phyloP scores from a whole-genome alignment of 2,113 vertebrate species.

The human region DNA sequence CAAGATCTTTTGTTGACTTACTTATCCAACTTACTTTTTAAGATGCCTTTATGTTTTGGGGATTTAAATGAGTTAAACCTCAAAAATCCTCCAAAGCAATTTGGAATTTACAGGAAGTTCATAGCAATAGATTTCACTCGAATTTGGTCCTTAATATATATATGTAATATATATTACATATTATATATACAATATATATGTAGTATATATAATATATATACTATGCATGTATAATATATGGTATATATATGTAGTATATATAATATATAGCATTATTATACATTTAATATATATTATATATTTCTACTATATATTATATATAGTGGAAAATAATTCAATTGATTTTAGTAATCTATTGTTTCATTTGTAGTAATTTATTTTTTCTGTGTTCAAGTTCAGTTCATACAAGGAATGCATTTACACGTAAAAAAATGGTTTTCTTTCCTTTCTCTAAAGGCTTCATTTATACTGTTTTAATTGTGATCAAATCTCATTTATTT shows the following conservation, averaged over 20 bases:
- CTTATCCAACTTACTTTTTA: slow-evolving; percentile 2
- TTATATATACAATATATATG: too few species aligned
- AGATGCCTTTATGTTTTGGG: not conserved
- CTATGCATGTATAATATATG: too few species aligned
- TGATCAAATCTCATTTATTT: slow-evolving; percentile 48
- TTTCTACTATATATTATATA: too few species aligned
- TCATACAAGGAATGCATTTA: not conserved
- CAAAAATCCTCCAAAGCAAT: not conserved
- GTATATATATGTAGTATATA: too few species aligned
- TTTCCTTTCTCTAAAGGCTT: not conserved
- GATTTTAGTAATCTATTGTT: not conserved
- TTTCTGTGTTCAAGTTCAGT: not conserved
- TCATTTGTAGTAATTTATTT: not conserved
- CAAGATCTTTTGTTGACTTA: slow-evolving; percentile 1
- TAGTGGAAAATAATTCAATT: not conserved
- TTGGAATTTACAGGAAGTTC: not conserved
- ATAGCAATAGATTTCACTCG: not conserved
- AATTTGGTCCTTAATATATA: not conserved
- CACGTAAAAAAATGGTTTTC: not conserved
- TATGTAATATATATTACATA: too few species aligned
- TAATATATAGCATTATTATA: too few species aligned
- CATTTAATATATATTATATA: too few species aligned
- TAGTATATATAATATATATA: too few species aligned
- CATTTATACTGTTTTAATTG: slow-evolving; percentile 43
- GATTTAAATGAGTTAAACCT: slow-evolving; percentile 9